Evolutionary conservation across 2,797 vertebrate species (phyloP), one percentile per base, ranked within the genome.

Genomic region (Siniperca obscura): DNA sequence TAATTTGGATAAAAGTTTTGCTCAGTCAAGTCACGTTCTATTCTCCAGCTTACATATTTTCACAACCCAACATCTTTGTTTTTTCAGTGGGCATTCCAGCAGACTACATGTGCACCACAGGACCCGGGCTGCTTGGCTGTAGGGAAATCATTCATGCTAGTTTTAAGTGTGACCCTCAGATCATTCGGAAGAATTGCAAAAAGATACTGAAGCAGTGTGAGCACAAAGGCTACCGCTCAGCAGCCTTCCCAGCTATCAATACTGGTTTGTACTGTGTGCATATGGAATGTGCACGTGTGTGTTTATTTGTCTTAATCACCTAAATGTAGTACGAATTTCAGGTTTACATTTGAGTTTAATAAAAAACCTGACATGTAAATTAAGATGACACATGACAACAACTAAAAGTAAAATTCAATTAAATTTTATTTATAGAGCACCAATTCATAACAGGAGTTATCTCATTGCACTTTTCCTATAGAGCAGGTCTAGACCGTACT

Each of bases 231-330:
- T 91, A 77, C 56, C 1, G 2, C 14, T 94, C 94, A 0, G 90
- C 77, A 6, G 80, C 91, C 25, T 94, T 95, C 76, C 94, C 94
- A 65, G 94, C 94, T 12, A 72, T 95, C 64, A 90, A 91, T 34
- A 94, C 94, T 0, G 93, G 94, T 95, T 60, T 36, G 90, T 89
- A 71, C 27, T 40, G 14, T 12, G 12, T 40, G 5, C 38, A 19
- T 57, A 16, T 46, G 3, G 27, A 3, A 17, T 34, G 25, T 34
- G n/a, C 7, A 8, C 62, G 22, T 67, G 44, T 69, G 66, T 60
- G 38, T 76, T 13, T 30, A 7, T 44, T 50, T 46, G 13, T 60
- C n/a, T 61, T 34, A 36, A 22, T 25, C 27, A 25, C 50, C 7
- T 1, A 27, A 55, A 64, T 61, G 8, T 61, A 16, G 46, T 42